Base-by-base conservation (phyloP, 1,140 invertebrate genomes). In the Bursaphelenchus mucronatus region DNA sequence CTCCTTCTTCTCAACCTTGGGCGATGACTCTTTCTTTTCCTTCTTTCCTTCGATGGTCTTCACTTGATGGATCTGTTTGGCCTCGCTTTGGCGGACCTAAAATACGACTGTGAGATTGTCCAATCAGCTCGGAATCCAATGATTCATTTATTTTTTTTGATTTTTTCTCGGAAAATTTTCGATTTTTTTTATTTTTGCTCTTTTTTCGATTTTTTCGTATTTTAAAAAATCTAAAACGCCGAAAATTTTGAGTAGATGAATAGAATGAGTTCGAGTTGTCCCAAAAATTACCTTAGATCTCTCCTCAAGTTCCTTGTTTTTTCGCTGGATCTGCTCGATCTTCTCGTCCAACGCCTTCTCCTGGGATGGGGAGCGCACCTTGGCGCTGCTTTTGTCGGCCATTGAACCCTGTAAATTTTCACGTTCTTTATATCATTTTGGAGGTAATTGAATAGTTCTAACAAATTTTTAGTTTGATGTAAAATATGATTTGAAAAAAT, bases 251-350 rank as follows among this genome's bases (percentile, higher is more conserved):
- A 30, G 2, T 30, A 30, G 30, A 30, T 30, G 30, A 30, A 30
- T 30, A 30, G 30, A 3, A 30, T 30, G 30, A 30, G 30, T 30
- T 5, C 30, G 1, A 30, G 1, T 30, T 30, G 30, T 30, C 30
- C 30, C 30, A 30, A 30, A 30, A 30, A 54, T 21, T 21, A 54
- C 52, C 52, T 21, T 13, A 1, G 55, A 15, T 59, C 47, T 17
- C 21, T 62, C 59, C 57, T 62, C 59, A 41, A 61, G 10, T 10
- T 62, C 52, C 43, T 58, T 50, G 39, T 61, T 62, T 21, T 49
- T 11, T 4, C 9, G 11, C 30, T 41, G 50, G 47, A 62, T 62
- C 13, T 19, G n/a, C n/a, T n/a, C 30, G 47, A 62, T 62, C 59
- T 57, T 61, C 9, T 45, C 47, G 43, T 62, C 59, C 47, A 62